Percentiles rank a stretch among this genome's conserved stretches.
phyloP scores from a whole-genome alignment of 2,113 vertebrate genomes.

The Sorex araneus region DNA sequence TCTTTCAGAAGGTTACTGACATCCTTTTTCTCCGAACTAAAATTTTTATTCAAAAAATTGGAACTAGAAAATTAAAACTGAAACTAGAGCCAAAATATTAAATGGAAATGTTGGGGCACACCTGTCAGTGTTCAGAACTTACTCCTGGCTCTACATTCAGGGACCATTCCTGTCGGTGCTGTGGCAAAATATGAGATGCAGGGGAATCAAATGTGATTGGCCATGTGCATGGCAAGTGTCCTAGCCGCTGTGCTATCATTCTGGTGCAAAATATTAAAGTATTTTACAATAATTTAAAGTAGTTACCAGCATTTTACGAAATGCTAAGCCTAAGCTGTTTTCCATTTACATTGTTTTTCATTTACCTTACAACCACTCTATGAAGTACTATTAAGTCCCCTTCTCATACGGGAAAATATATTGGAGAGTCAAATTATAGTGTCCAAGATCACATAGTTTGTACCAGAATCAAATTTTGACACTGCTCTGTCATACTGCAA shows the following conservation, averaged over 20 bases:
- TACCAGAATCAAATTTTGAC: constrained; percentile 49
- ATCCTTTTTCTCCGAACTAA: constrained; percentile 20
- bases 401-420: constrained; percentile 21
- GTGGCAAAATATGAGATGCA: too few relatives aligned
- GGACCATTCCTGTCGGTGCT: too few relatives aligned
- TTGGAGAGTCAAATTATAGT: constrained; percentile 19
- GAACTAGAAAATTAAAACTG: not conserved
- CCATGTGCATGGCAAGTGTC: not conserved
- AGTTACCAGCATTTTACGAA: constrained; percentile 22
- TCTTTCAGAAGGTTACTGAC: constrained; percentile 23
- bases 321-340: not conserved
- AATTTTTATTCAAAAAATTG: not conserved
- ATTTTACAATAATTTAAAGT: constrained; percentile 22
- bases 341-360: constrained; percentile 50
- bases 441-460: not conserved
- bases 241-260: not conserved
- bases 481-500: constrained; percentile 2
- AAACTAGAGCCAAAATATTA: not conserved
- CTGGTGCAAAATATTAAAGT: constrained; percentile 31
- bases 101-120: too few relatives aligned
- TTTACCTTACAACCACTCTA: not conserved
- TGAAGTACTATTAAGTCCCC: not conserved
- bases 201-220: not conserved
- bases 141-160: too few relatives aligned
- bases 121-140: too few relatives aligned